phyloP scores from a whole-genome alignment of 2,888 invertebrate genomes.

The Sussaba pulchella region DNA sequence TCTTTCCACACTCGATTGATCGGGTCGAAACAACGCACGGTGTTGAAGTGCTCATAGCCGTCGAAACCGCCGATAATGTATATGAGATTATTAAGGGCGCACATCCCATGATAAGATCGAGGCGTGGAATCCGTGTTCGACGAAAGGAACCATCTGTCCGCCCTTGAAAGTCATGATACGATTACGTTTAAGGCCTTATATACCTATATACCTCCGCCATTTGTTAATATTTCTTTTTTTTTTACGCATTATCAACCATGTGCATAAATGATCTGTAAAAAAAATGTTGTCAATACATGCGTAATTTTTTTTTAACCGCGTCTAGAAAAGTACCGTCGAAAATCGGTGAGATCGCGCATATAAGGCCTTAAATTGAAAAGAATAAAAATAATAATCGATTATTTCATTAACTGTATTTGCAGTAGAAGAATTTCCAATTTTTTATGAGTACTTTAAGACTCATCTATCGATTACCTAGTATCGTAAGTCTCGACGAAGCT shows the following conservation, averaged over 20 bases:
- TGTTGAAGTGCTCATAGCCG: constrained; percentile 91
- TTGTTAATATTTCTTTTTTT: background rate
- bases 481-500: constrained; percentile 92
- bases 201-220: too few relatives aligned
- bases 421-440: too few relatives aligned
- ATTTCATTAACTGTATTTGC: too few relatives aligned
- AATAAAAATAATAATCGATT: background rate
- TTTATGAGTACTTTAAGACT: too few relatives aligned
- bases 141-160: constrained; percentile 91
- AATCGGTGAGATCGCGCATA: too few relatives aligned
- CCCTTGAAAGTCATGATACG: constrained; percentile 84
- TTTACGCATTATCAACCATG: too few relatives aligned
- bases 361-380: too few relatives aligned
- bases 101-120: constrained; percentile 92
- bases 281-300: too few relatives aligned
- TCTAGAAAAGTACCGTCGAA: too few relatives aligned
- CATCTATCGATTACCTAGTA: constrained; percentile 86
- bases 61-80: constrained; percentile 94
- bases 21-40: constrained; percentile 93
- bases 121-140: constrained; percentile 89
- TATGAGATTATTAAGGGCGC: constrained; percentile 89
- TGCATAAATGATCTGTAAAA: too few relatives aligned
- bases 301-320: too few relatives aligned
- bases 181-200: too few relatives aligned
- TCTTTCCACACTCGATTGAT: constrained; percentile 91